Evolutionary conservation across 2,888 invertebrate species (phyloP).

Genomic region (Homarus gammarus): DNA sequence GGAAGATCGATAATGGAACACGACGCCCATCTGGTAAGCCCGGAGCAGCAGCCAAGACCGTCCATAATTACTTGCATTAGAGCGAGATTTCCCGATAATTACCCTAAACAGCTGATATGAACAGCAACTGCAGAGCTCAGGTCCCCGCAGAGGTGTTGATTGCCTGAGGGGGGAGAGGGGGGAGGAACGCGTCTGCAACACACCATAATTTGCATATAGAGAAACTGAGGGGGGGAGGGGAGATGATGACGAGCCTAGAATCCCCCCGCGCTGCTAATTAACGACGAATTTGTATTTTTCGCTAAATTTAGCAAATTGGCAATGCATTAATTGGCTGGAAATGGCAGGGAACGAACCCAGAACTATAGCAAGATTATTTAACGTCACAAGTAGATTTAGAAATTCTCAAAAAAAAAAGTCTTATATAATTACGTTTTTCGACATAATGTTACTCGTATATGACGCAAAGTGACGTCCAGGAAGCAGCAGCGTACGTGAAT

Average conservation of each 20-base stretch:
- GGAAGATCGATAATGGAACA: conserved; percentile 25
- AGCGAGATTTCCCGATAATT: conserved; percentile 64
- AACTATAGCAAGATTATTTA: no score
- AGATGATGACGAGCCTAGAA: background rate
- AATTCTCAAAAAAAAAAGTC: no score
- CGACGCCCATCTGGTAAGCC: conserved; percentile 16
- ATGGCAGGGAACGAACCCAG: background rate
- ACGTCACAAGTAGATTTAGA: no score
- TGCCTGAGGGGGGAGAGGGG: conserved; percentile 35
- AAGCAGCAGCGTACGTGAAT: no score
- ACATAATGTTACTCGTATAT: no score
- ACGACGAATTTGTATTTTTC: conserved; percentile 45
- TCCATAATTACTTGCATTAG: conserved; percentile 64
- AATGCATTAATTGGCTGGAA: conserved; percentile 39
- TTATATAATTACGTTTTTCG: no score
- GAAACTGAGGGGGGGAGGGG: no score
- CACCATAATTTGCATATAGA: conserved; percentile 43
- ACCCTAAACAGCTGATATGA: conserved; percentile 67
- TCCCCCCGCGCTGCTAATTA: conserved; percentile 30
- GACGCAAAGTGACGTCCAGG: no score
- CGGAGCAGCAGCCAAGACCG: conserved; percentile 41
- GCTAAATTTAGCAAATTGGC: conserved; percentile 52
- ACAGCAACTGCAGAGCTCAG: conserved; percentile 67
- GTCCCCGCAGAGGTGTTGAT: conserved; percentile 66
- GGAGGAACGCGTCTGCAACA: conserved; percentile 45